Percentiles rank a stretch among this genome's conserved stretches.
These are phyloP conservation scores for Homarus gammarus DNA, from an alignment of 2,888 invertebrate genomes.

Conservation along the genomic window DNA sequence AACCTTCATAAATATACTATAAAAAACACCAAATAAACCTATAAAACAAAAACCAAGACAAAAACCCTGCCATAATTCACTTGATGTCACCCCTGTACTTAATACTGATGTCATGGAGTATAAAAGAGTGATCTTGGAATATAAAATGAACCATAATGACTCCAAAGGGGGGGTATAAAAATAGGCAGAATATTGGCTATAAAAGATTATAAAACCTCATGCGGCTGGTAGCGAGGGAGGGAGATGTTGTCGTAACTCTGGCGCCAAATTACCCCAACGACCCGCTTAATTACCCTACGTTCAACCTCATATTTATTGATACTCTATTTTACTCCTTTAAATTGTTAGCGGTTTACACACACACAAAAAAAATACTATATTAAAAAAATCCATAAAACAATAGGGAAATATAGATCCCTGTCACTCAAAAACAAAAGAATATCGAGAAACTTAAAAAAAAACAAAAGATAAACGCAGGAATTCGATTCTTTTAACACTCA, in stretches of 20 bases:
- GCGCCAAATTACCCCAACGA: slow-evolving; percentile 15
- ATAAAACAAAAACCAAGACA: no score
- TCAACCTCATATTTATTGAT: background rate
- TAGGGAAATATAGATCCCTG: no score
- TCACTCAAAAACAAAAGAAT: no score
- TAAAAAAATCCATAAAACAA: no score
- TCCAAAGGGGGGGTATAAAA: background rate
- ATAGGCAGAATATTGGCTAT: background rate
- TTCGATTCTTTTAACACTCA: no score
- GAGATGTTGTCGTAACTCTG: background rate
- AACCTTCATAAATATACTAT: no score
- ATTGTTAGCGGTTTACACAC: no score
- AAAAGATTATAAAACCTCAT: background rate
- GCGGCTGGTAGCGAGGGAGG: background rate
- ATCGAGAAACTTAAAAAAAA: no score
- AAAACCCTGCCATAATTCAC: no score
- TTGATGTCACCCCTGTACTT: background rate
- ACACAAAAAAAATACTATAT: no score
- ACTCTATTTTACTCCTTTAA: background rate
- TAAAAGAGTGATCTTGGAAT: background rate
- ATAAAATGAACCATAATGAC: background rate
- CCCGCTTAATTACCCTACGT: background rate
- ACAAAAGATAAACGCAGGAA: no score
- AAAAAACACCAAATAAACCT: no score
- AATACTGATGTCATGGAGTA: background rate